These are phyloP conservation scores for Bombus superbus DNA, from an alignment of 1,140 invertebrate genomes.

Conservation along the genomic window DNA sequence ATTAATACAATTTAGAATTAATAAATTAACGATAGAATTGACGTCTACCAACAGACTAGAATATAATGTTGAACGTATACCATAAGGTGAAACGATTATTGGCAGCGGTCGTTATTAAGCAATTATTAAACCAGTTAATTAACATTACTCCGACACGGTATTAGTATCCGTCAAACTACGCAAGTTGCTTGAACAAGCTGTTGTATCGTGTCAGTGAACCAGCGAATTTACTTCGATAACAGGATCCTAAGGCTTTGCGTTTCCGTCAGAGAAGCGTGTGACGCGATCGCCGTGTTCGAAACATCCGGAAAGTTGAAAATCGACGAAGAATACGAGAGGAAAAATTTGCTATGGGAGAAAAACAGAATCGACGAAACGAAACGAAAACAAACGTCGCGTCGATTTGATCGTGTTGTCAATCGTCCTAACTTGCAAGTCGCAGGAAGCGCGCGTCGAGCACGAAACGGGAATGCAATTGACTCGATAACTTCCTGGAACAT, in stretches of 20 bases:
- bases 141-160: background rate
- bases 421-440: constrained; percentile 3
- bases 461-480: constrained; percentile 27
- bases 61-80: too few relatives aligned
- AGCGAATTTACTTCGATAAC: background rate
- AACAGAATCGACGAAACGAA: background rate
- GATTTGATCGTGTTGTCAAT: constrained; percentile 17
- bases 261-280: background rate
- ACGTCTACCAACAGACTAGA: background rate
- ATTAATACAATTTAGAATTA: too few relatives aligned
- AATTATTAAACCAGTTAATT: background rate
- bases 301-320: background rate
- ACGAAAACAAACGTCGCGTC: constrained; percentile 32
- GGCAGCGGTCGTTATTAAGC: background rate
- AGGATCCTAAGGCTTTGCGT: too few relatives aligned
- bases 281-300: background rate
- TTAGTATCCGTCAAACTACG: too few relatives aligned
- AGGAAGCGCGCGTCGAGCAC: constrained; percentile 16
- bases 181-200: background rate
- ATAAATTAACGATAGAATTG: background rate
- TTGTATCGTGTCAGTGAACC: background rate
- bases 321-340: background rate
- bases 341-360: background rate
- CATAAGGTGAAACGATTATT: background rate
- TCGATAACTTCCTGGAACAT: constrained; percentile 36